Conservation (phyloP, 2,113 vertebrate genomes). For the Holacanthus passer region DNA sequence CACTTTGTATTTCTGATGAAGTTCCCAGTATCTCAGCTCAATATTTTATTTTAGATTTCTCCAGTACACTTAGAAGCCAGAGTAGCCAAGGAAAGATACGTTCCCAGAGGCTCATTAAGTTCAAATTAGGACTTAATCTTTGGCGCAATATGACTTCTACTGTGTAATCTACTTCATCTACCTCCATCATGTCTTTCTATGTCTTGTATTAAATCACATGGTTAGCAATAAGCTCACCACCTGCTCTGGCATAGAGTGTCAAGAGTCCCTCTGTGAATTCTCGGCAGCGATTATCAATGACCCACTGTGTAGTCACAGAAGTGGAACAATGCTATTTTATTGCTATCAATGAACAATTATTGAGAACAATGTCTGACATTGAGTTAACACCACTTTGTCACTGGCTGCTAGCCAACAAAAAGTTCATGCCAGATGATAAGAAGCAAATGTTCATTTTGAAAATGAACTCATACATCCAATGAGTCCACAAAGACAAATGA, state of each 20-base stretch:
- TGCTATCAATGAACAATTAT: too few species aligned
- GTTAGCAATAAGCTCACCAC: not conserved
- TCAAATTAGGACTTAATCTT: not conserved
- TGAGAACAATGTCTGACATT: not conserved
- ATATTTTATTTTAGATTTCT: not conserved
- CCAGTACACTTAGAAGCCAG: not conserved
- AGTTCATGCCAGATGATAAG: not conserved
- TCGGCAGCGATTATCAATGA: conserved; percentile 9
- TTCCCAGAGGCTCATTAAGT: not conserved
- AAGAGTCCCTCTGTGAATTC: too few species aligned
- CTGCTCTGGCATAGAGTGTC: not conserved
- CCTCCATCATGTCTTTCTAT: not conserved
- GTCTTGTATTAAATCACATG: not conserved
- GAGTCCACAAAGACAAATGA: not conserved
- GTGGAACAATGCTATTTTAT: not conserved
- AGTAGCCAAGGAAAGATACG: not conserved
- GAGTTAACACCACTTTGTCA: too few species aligned
- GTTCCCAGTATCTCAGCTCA: not conserved
- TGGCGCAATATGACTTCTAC: not conserved
- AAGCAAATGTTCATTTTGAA: not conserved
- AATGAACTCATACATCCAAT: not conserved
- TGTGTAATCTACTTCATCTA: not conserved
- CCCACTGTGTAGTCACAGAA: not conserved
- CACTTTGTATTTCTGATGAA: not conserved
- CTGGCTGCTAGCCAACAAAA: not conserved